Percentiles rank a stretch among this genome's conserved stretches.
Conservation (phyloP, 2,797 vertebrate genomes). For the Sebastes vulpes region DNA sequence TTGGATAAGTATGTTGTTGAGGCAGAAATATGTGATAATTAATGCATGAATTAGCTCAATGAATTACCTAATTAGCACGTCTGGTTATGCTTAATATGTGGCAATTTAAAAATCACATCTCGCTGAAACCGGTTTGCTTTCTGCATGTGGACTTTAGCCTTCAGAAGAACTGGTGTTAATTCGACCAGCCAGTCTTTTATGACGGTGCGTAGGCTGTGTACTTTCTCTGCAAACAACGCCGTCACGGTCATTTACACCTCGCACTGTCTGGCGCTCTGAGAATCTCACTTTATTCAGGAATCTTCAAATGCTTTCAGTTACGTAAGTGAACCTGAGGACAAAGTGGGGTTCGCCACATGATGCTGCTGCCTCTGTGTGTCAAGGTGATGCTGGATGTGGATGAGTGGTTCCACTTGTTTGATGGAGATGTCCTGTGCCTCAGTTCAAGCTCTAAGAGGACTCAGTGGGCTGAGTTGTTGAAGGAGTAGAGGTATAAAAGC, state of each 20-base stretch:
- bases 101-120: neutral
- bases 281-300: neutral
- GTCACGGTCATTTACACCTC: neutral
- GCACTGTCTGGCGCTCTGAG: neutral
- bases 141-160: neutral
- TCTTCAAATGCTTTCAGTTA: neutral
- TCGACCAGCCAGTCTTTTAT: neutral
- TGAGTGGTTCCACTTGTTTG: neutral
- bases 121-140: neutral
- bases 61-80: slow-evolving; percentile 9
- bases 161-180: neutral
- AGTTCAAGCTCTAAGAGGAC: neutral
- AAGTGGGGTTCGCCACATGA: neutral
- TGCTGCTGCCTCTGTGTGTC: neutral
- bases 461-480: neutral
- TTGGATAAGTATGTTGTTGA: neutral
- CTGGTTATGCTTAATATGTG: slow-evolving; percentile 2
- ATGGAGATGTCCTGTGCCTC: neutral
- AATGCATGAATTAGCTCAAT: neutral
- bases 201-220: slow-evolving; percentile 8
- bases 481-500: neutral
- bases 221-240: slow-evolving; percentile 4
- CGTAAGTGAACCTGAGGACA: neutral
- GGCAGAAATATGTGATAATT: slow-evolving; percentile 1
- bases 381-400: neutral